Conservation (phyloP, 2,113 vertebrate genomes). For the Tringa solitaria region DNA sequence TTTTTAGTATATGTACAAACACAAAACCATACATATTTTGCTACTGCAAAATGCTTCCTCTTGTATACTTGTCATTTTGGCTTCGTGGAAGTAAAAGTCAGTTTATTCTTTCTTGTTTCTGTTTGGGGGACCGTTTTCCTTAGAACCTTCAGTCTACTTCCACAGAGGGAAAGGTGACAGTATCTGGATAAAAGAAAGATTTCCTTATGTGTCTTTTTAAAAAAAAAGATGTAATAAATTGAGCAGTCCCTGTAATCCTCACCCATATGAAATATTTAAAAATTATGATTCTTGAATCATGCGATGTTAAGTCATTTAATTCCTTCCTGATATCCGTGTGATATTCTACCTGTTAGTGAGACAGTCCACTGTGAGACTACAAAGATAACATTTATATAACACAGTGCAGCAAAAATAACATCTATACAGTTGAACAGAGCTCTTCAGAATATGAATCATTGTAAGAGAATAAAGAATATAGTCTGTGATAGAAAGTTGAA, state of each 20-base stretch:
- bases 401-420: background rate
- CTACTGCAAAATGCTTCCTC: background rate
- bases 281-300: background rate
- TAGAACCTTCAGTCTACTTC: background rate
- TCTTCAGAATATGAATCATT: background rate
- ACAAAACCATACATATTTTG: background rate
- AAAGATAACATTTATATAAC: background rate
- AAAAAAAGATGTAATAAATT: background rate
- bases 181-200: background rate
- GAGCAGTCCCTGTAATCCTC: background rate
- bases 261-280: background rate
- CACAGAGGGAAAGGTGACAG: background rate
- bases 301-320: background rate
- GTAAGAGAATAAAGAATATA: background rate
- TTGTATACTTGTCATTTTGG: background rate
- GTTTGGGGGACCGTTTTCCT: background rate
- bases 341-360: background rate
- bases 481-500: background rate
- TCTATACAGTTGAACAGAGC: background rate
- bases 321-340: background rate
- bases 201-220: background rate
- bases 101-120: background rate
- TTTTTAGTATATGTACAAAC: background rate
- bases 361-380: background rate
- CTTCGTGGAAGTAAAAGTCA: background rate